Conservation (phyloP, 2,888 invertebrate genomes). For the Eristalis intricaria region DNA sequence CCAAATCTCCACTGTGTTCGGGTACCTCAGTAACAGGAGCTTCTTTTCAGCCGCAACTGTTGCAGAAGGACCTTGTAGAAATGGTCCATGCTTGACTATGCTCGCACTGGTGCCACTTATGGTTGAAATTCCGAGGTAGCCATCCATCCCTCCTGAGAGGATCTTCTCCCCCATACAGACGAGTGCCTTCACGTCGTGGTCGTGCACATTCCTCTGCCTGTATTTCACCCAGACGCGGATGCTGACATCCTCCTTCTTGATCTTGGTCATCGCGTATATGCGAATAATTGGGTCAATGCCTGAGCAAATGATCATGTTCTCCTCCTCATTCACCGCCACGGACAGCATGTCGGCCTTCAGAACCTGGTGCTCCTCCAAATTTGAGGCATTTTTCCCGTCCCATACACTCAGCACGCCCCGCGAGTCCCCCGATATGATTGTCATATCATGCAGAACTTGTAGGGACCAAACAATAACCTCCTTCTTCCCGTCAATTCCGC, state of each 20-base stretch:
- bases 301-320: slow-evolving; percentile 87
- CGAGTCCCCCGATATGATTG: slow-evolving; percentile 93
- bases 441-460: slow-evolving; percentile 90
- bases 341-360: slow-evolving; percentile 92
- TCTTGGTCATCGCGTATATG: slow-evolving; percentile 86
- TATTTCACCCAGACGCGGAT: slow-evolving; percentile 90
- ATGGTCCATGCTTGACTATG: slow-evolving; percentile 87
- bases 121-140: slow-evolving; percentile 88
- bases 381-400: slow-evolving; percentile 91
- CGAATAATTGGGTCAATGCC: slow-evolving; percentile 92
- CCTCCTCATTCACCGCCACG: slow-evolving; percentile 87
- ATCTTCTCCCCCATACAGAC: slow-evolving; percentile 84
- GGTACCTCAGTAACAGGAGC: slow-evolving; percentile 84
- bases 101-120: slow-evolving; percentile 83
- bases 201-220: slow-evolving; percentile 89
- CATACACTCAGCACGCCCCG: slow-evolving; percentile 92
- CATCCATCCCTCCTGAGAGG: slow-evolving; percentile 91
- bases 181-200: slow-evolving; percentile 92
- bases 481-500: slow-evolving; percentile 84
- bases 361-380: slow-evolving; percentile 89
- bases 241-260: slow-evolving; percentile 82
- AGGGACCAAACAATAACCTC: slow-evolving; percentile 94
- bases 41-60: slow-evolving; percentile 83
- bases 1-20: slow-evolving; percentile 86
- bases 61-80: slow-evolving; percentile 85